Evolutionary conservation across 2,888 invertebrate genomes (phyloP).

Genomic region (Drosophila formosana): DNA sequence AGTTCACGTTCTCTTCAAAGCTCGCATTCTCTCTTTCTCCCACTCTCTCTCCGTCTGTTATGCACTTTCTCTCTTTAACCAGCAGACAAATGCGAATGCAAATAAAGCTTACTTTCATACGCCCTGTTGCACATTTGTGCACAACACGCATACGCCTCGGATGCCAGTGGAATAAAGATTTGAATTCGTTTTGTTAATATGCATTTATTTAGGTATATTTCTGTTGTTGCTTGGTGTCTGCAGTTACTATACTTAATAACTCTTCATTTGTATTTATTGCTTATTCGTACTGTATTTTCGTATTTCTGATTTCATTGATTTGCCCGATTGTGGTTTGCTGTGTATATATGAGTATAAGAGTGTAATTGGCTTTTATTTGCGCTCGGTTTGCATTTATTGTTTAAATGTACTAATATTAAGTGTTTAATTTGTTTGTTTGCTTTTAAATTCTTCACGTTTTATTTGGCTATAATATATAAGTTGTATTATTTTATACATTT

Average conservation of each 20-base stretch:
- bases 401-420: conserved; percentile 65
- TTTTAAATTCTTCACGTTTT: conserved; percentile 59
- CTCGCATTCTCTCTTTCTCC: conserved; percentile 17
- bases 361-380: conserved; percentile 42
- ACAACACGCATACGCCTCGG: conserved; percentile 47
- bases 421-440: conserved; percentile 30
- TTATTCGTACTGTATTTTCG: conserved; percentile 45
- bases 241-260: conserved; percentile 62
- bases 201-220: conserved; percentile 60
- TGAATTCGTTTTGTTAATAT: conserved; percentile 46
- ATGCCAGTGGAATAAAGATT: neutral
- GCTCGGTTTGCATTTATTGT: conserved; percentile 40
- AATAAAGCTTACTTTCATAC: conserved; percentile 25
- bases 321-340: conserved; percentile 14
- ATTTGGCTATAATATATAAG: conserved; percentile 31
- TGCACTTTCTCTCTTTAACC: conserved; percentile 23
- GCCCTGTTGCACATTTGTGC: conserved; percentile 66
- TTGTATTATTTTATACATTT: conserved; percentile 37
- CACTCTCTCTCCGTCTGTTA: neutral
- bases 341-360: conserved; percentile 42
- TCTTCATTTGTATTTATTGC: conserved; percentile 62
- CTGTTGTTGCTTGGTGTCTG: conserved; percentile 63
- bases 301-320: conserved; percentile 21
- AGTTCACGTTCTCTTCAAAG: conserved; percentile 45
- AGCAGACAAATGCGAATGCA: neutral